These are phyloP conservation scores for Caenorhabditis inopinata DNA, from an alignment of 1,140 invertebrate species.

Conservation along the genomic window DNA sequence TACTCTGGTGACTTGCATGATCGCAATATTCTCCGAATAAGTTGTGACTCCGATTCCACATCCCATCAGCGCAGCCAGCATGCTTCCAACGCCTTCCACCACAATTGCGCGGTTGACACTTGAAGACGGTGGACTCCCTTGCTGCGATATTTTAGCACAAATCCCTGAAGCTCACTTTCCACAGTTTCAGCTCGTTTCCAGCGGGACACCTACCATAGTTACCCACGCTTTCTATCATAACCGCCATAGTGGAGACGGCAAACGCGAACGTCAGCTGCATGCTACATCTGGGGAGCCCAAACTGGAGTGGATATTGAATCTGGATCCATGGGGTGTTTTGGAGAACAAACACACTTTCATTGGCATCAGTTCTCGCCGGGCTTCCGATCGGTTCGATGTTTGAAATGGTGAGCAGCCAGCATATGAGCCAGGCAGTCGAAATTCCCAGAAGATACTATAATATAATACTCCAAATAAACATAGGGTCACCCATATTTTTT, in stretches of 20 bases:
- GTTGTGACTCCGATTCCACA: constrained; percentile 41
- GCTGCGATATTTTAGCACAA: constrained; percentile 25
- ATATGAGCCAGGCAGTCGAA: constrained; percentile 47
- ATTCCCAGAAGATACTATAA: constrained; percentile 49
- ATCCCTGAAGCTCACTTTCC: background rate
- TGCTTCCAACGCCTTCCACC: constrained; percentile 55
- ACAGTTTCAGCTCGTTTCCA: no score
- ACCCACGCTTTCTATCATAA: constrained; percentile 65
- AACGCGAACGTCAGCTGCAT: background rate
- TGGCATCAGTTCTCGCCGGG: constrained; percentile 47
- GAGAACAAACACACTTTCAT: constrained; percentile 39
- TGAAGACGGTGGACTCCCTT: constrained; percentile 17
- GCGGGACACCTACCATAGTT: constrained; percentile 61
- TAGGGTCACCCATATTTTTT: no score
- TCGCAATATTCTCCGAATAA: constrained; percentile 41
- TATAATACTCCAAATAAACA: background rate
- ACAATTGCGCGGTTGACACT: constrained; percentile 40
- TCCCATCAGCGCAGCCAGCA: constrained; percentile 58
- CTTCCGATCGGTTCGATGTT: constrained; percentile 40
- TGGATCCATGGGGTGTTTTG: constrained; percentile 48
- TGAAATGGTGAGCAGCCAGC: constrained; percentile 43
- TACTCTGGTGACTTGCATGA: constrained; percentile 41
- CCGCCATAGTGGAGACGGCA: constrained; percentile 61
- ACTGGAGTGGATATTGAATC: constrained; percentile 45
- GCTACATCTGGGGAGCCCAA: background rate